Evolutionary conservation across 2,797 vertebrate species (phyloP).

Genomic region (Pogoniulus pusillus): DNA sequence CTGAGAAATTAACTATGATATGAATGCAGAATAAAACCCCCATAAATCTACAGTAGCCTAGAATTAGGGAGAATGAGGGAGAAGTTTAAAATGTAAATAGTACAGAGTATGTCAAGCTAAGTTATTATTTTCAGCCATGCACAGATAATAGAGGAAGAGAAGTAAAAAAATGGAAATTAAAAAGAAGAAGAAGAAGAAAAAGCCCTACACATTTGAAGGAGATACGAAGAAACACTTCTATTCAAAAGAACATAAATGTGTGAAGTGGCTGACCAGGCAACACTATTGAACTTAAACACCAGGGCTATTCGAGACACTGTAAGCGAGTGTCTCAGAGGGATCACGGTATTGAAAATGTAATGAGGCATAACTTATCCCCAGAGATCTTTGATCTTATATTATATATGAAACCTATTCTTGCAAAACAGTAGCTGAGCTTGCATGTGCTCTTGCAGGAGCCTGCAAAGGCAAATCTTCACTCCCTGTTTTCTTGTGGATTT

Average conservation of each 20-base stretch:
- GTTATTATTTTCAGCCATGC: constrained; percentile 55
- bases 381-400: constrained; percentile 48
- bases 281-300: constrained; percentile 62
- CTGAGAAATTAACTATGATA: constrained; percentile 47
- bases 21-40: neutral
- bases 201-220: neutral
- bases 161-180: constrained; percentile 55
- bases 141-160: constrained; percentile 30
- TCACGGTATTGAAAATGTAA: constrained; percentile 53
- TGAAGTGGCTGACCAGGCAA: constrained; percentile 42
- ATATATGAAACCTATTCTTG: constrained; percentile 44
- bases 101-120: constrained; percentile 20
- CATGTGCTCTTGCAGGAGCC: neutral
- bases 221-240: constrained; percentile 30
- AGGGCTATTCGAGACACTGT: constrained; percentile 33
- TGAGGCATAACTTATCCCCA: constrained; percentile 40
- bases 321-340: constrained; percentile 55
- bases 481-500: neutral
- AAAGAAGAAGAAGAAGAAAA: neutral
- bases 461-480: constrained; percentile 21
- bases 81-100: constrained; percentile 40
- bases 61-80: constrained; percentile 43
- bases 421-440: constrained; percentile 28
- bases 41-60: constrained; percentile 2
- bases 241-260: constrained; percentile 48